Conservation (phyloP, 1,140 invertebrate genomes). For the Drosophila pachea region DNA sequence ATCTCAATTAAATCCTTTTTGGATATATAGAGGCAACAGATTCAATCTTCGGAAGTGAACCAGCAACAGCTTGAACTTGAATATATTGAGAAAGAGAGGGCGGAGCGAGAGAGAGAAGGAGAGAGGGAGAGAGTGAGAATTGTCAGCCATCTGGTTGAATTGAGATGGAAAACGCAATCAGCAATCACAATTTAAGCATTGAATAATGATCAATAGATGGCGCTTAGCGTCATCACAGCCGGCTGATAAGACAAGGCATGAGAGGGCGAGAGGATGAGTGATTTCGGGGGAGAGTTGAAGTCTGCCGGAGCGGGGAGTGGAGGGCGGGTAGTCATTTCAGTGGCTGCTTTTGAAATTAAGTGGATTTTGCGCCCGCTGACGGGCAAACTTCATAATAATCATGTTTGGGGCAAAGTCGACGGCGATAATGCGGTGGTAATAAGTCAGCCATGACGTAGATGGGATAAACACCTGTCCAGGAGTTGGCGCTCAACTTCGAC, state of each 20-base stretch:
- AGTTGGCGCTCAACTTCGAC: neutral
- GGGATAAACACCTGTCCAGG: conserved; percentile 47
- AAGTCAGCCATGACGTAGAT: conserved; percentile 37
- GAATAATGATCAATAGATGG: conserved; percentile 65
- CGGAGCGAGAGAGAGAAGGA: too few species aligned
- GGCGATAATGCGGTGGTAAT: conserved; percentile 46
- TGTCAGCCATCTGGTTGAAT: neutral
- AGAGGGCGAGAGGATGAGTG: too few species aligned
- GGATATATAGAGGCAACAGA: too few species aligned
- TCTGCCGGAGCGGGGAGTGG: neutral
- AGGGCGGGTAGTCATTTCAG: neutral
- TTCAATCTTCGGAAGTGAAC: too few species aligned
- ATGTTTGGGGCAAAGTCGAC: conserved; percentile 33
- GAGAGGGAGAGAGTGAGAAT: too few species aligned
- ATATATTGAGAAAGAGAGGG: too few species aligned
- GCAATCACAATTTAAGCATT: conserved; percentile 30
- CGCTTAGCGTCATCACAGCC: conserved; percentile 37
- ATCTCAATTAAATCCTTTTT: too few species aligned
- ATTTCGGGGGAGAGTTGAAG: too few species aligned
- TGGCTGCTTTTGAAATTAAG: conserved; percentile 42
- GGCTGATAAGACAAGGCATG: conserved; percentile 3
- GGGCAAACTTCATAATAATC: conserved; percentile 64
- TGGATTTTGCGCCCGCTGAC: conserved; percentile 48
- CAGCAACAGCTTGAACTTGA: too few species aligned
- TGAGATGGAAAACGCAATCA: neutral